Evolutionary conservation across 2,797 vertebrate species (phyloP).

Genomic region (Sebastolobus alascanus): DNA sequence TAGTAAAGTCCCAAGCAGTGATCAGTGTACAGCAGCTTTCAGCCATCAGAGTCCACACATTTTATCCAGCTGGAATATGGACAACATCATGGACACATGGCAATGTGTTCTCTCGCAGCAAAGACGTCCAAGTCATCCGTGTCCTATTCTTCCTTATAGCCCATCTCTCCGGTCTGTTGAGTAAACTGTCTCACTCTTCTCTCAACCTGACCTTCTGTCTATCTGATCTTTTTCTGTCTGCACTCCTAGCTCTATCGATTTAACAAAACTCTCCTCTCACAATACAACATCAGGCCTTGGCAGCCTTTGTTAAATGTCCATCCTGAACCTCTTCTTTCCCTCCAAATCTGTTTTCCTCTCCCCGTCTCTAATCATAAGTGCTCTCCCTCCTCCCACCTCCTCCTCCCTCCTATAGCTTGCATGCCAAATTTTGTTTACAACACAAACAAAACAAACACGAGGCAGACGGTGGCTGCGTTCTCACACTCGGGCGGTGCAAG

Average conservation of each 20-base stretch:
- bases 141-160: not conserved
- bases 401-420: not conserved
- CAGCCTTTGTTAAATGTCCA: conserved; percentile 2
- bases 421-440: conserved; percentile 19
- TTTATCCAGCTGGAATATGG: not conserved
- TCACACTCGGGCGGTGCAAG: not conserved
- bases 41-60: not conserved
- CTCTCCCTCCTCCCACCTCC: not conserved
- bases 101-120: conserved; percentile 22
- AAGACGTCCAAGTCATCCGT: conserved; percentile 31
- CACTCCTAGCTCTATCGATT: not conserved
- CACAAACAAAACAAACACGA: conserved; percentile 12
- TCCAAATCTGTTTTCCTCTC: not conserved
- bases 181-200: not conserved
- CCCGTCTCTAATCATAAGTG: not conserved
- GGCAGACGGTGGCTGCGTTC: not conserved
- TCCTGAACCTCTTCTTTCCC: not conserved
- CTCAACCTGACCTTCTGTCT: not conserved
- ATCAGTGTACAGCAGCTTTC: not conserved
- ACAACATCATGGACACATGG: not conserved
- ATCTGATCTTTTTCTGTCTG: not conserved
- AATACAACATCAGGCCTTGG: not conserved
- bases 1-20: not conserved
- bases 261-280: not conserved
- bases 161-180: not conserved